A percentile compares a stretch with the other conserved stretches of the same genome.
These are phyloP conservation scores for Cichlasoma orientale DNA, from an alignment of 2,797 vertebrate species.

Conservation along the genomic window DNA sequence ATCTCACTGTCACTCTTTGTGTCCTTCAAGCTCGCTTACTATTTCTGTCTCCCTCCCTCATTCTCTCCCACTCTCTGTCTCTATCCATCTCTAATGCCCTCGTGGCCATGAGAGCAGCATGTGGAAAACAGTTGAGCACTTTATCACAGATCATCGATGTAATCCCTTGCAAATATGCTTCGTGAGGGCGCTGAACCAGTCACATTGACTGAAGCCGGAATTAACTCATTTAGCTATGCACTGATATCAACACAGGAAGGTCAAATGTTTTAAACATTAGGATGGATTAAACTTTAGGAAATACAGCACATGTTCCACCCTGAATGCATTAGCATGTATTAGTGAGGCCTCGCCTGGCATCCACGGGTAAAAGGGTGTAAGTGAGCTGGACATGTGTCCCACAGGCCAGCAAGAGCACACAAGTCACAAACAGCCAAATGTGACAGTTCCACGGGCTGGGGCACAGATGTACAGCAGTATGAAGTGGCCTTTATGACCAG, in stretches of 20 bases:
- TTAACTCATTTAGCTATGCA: slow-evolving; percentile 39
- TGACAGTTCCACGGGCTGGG: slow-evolving; percentile 66
- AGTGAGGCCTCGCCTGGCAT: slow-evolving; percentile 48
- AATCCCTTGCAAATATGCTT: slow-evolving; percentile 73
- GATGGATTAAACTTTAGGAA: slow-evolving; percentile 20
- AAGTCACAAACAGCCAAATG: slow-evolving; percentile 28
- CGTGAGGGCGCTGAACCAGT: slow-evolving; percentile 35
- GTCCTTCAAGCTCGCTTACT: slow-evolving; percentile 53
- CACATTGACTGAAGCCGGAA: slow-evolving; percentile 17
- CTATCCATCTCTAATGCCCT: slow-evolving; percentile 64
- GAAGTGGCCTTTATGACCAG: slow-evolving; percentile 57
- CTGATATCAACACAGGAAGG: slow-evolving; percentile 35
- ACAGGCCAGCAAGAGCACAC: slow-evolving; percentile 17
- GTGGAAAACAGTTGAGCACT: slow-evolving; percentile 78
- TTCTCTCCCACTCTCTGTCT: slow-evolving; percentile 25
- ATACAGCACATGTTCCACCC: slow-evolving; percentile 52
- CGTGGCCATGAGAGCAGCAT: slow-evolving; percentile 58
- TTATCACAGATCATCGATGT: slow-evolving; percentile 72
- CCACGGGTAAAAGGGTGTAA: slow-evolving; percentile 31
- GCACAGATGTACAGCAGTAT: slow-evolving; percentile 58
- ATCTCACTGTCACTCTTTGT: slow-evolving; percentile 59
- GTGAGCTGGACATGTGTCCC: slow-evolving; percentile 27
- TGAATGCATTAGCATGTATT: slow-evolving; percentile 64
- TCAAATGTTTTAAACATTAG: slow-evolving; percentile 62
- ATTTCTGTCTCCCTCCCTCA: slow-evolving; percentile 61